Conservation (phyloP, 2,797 vertebrate genomes). For the Toxotes lorentzi region DNA sequence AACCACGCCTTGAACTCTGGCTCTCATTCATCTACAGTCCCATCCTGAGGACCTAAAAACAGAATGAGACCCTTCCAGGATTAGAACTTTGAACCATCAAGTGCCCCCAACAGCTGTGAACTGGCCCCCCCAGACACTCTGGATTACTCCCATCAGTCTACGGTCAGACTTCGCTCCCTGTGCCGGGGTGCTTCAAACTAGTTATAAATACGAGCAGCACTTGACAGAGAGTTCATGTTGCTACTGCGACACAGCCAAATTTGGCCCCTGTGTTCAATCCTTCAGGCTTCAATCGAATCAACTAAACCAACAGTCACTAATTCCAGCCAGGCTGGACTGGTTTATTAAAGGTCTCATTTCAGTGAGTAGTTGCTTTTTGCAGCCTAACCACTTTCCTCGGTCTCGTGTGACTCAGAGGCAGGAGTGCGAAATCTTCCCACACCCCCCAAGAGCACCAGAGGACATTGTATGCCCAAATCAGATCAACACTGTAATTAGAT, state of each 20-base stretch:
- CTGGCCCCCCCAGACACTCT: conserved; percentile 51
- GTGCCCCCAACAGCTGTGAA: conserved; percentile 82
- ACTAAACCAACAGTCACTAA: conserved; percentile 81
- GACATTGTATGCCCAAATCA: conserved; percentile 49
- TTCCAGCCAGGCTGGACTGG: conserved; percentile 65
- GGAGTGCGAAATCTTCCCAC: conserved; percentile 71
- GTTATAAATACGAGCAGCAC: conserved; percentile 79
- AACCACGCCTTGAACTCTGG: conserved; percentile 36
- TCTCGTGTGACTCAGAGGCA: conserved; percentile 71
- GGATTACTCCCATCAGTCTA: conserved; percentile 65
- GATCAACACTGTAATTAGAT: conserved; percentile 70
- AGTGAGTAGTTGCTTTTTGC: conserved; percentile 57
- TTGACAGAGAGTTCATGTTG: conserved; percentile 72
- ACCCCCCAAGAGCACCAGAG: conserved; percentile 27
- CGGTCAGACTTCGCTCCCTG: conserved; percentile 37
- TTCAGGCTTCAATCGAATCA: conserved; percentile 76
- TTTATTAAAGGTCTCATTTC: conserved; percentile 79
- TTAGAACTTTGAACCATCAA: conserved; percentile 71
- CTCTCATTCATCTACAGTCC: conserved; percentile 44
- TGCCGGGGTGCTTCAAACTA: conserved; percentile 48
- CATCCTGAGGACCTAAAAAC: conserved; percentile 66
- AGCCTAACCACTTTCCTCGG: conserved; percentile 68
- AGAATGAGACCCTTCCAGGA: conserved; percentile 58
- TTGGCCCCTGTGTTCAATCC: conserved; percentile 73
- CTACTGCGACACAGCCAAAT: conserved; percentile 78